Evolutionary conservation across 2,888 invertebrate genomes (phyloP), one percentile per base, ranked within the genome.

Genomic region (Tillus elongatus): DNA sequence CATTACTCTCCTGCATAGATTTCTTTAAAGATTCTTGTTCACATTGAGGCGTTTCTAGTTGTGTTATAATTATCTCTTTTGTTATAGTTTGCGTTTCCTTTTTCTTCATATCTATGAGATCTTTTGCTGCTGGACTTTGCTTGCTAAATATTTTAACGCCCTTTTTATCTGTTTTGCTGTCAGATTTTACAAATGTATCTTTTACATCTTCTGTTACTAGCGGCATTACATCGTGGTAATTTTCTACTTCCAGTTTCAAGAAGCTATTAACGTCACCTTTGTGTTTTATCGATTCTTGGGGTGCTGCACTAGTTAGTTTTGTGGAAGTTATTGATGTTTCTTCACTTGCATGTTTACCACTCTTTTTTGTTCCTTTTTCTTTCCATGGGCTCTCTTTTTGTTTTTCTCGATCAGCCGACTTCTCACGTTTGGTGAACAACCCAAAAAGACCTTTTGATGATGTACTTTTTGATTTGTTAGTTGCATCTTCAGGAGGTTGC

Each of bases 181-280:
- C 26, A 39, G n/a, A n/a, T n/a, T n/a, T n/a, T n/a, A n/a, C n/a
- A n/a, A n/a, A n/a, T n/a, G n/a, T n/a, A n/a, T n/a, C n/a, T n/a
- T n/a, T n/a, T n/a, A n/a, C n/a, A n/a, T n/a, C n/a, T n/a, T n/a
- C n/a, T n/a, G n/a, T n/a, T n/a, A 15, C 3, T n/a, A 11, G 35
- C 29, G 2, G 51, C 33, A 44, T 36, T 6, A 46, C 49, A 26
- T 50, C 50, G n/a, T 50, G 35, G 35, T 45, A 46, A n/a, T 38
- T 33, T 36, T 35, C 36, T 28, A 58, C 42, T 49, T 58, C 58
- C 28, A 50, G 45, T 16, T 42, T 35, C n/a, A 58, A 33, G 27
- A 57, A 58, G 10, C 52, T 44, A 24, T 42, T 10, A 4, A 10
- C 8, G 11, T 8, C 30, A 8, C 11, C 30, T 11, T 8, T 19